A percentile compares a stretch with the other conserved stretches of the same genome.
phyloP scores from a whole-genome alignment of 2,888 invertebrate species.

The Heliconius aoede region DNA sequence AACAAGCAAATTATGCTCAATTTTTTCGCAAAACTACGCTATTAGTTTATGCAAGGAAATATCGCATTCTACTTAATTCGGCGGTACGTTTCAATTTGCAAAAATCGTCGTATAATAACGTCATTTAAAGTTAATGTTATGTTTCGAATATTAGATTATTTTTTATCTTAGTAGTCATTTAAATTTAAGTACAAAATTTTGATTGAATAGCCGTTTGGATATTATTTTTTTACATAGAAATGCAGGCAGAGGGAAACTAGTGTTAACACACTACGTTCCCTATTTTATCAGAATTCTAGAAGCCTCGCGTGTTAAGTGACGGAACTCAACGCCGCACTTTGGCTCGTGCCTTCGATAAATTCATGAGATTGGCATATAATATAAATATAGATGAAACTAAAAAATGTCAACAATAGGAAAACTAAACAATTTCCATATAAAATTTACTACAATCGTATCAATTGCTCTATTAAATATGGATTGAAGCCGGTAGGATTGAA shows the following conservation, averaged over 20 bases:
- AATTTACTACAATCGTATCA: slow-evolving; percentile 11
- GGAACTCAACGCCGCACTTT: no score
- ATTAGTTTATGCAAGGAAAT: slow-evolving; percentile 54
- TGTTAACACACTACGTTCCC: no score
- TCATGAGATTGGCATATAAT: background rate
- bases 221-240: background rate
- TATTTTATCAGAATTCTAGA: no score
- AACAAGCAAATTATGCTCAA: slow-evolving; percentile 59
- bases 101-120: slow-evolving; percentile 3
- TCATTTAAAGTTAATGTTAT: slow-evolving; percentile 3
- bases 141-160: background rate
- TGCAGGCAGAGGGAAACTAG: no score
- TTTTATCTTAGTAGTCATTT: background rate
- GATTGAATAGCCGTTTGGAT: background rate
- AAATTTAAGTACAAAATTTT: background rate
- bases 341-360: background rate
- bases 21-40: slow-evolving; percentile 55
- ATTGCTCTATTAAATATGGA: slow-evolving; percentile 33
- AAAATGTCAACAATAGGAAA: background rate
- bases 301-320: no score
- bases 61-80: slow-evolving; percentile 35
- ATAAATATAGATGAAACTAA: no score
- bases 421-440: background rate
- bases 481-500: slow-evolving; percentile 27
- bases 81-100: slow-evolving; percentile 38